Conservation (phyloP, 2,113 vertebrate species). For the Sturnus vulgaris region DNA sequence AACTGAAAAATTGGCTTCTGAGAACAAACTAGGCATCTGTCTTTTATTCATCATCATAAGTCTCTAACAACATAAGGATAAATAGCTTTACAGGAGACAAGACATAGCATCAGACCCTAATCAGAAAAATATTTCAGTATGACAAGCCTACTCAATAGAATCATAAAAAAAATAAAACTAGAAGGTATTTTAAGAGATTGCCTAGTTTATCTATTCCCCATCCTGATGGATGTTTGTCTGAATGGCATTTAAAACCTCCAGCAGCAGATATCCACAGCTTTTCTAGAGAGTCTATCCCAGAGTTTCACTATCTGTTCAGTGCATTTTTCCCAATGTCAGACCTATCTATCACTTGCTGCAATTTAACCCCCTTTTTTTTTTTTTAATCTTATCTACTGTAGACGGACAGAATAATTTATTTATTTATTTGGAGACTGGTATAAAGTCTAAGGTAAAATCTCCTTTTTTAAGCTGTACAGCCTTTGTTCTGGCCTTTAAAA, state of each 20-base stretch:
- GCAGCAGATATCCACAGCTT: background rate
- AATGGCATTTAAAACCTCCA: background rate
- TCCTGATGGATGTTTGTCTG: background rate
- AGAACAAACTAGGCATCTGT: background rate
- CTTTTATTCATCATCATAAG: background rate
- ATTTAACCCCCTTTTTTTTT: background rate
- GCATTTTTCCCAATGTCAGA: background rate
- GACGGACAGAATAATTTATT: background rate
- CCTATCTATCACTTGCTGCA: background rate
- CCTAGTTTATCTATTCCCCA: background rate
- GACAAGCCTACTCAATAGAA: background rate
- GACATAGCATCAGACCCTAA: background rate
- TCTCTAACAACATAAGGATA: background rate
- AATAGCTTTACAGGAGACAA: background rate
- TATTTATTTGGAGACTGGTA: background rate
- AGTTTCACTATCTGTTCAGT: background rate
- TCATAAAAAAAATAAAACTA: background rate
- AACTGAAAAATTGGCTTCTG: background rate
- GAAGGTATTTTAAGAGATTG: background rate
- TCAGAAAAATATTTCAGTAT: constrained; percentile 21
- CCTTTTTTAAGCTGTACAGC: background rate
- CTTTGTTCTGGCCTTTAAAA: background rate
- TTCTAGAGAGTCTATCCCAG: background rate
- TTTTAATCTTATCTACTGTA: background rate
- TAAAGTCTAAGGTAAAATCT: background rate